These are phyloP conservation scores for Euphydryas editha DNA, from an alignment of 2,888 invertebrate genomes.

Conservation along the genomic window DNA sequence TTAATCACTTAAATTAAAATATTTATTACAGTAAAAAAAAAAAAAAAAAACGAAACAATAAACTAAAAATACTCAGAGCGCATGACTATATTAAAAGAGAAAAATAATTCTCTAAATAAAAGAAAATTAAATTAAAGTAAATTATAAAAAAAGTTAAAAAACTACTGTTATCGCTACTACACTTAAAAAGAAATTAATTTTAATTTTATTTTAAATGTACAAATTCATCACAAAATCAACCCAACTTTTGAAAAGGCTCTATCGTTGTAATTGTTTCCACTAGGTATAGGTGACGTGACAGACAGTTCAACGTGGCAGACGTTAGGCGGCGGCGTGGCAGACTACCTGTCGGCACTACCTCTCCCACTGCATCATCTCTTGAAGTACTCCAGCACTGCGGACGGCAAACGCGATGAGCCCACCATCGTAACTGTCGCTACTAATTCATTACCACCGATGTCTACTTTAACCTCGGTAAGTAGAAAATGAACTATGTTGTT, in stretches of 20 bases:
- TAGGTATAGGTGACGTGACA: slow-evolving; percentile 76
- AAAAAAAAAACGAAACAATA: too few relatives aligned
- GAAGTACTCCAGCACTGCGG: slow-evolving; percentile 89
- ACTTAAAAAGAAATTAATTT: too few relatives aligned
- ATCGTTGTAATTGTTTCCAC: not conserved
- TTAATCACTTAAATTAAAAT: too few relatives aligned
- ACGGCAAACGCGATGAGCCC: slow-evolving; percentile 88
- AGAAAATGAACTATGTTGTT: not conserved
- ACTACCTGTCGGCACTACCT: slow-evolving; percentile 92
- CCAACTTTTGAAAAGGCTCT: not conserved
- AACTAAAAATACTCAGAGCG: too few relatives aligned
- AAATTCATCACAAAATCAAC: not conserved
- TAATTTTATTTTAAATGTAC: not conserved
- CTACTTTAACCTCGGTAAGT: slow-evolving; percentile 59
- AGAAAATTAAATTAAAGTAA: too few relatives aligned
- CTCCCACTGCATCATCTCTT: slow-evolving; percentile 92
- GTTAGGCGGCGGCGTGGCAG: slow-evolving; percentile 91
- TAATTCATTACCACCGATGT: slow-evolving; percentile 60
- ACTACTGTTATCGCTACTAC: too few relatives aligned
- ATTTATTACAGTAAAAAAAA: too few relatives aligned
- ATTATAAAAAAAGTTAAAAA: too few relatives aligned
- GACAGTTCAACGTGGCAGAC: slow-evolving; percentile 87
- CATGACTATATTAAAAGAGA: too few relatives aligned
- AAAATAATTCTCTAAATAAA: too few relatives aligned
- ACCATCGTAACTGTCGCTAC: slow-evolving; percentile 75